Evolutionary conservation across 1,140 invertebrate species (phyloP).

Genomic region (Ceratina calcarata): DNA sequence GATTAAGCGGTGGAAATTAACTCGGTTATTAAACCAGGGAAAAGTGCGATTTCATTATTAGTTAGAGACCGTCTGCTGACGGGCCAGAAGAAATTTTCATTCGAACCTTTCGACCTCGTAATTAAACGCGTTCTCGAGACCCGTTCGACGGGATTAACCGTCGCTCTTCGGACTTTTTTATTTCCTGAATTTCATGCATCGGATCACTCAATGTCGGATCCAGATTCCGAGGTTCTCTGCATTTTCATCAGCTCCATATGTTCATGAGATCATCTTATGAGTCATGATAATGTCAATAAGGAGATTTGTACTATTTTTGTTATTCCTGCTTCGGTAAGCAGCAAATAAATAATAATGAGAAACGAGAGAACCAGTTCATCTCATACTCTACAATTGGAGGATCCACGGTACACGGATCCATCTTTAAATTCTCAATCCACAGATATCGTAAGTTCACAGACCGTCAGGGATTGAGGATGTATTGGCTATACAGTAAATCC

Average conservation of each 20-base stretch:
- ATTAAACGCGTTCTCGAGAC: conserved; percentile 2
- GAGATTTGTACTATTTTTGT: neutral
- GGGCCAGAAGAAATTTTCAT: neutral
- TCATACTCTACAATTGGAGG: neutral
- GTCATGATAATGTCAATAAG: too few species aligned
- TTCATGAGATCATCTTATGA: too few species aligned
- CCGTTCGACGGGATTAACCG: neutral
- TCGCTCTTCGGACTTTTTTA: neutral
- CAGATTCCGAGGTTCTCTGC: neutral
- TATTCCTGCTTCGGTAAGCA: neutral
- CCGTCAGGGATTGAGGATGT: neutral
- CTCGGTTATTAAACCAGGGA: conserved; percentile 26
- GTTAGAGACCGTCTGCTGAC: neutral
- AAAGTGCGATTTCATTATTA: conserved; percentile 21
- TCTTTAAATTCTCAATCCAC: conserved; percentile 4
- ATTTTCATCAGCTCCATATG: too few species aligned
- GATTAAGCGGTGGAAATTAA: conserved; percentile 32
- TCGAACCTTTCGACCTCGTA: neutral
- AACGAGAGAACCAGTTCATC: neutral
- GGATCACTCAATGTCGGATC: neutral
- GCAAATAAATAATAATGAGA: neutral
- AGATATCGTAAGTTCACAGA: conserved; percentile 4
- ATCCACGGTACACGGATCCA: neutral
- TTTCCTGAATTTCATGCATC: neutral
- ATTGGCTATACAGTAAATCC: too few species aligned